These are phyloP conservation scores for Podarcis siculus DNA, from an alignment of 2,797 vertebrate genomes.

Conservation along the genomic window DNA sequence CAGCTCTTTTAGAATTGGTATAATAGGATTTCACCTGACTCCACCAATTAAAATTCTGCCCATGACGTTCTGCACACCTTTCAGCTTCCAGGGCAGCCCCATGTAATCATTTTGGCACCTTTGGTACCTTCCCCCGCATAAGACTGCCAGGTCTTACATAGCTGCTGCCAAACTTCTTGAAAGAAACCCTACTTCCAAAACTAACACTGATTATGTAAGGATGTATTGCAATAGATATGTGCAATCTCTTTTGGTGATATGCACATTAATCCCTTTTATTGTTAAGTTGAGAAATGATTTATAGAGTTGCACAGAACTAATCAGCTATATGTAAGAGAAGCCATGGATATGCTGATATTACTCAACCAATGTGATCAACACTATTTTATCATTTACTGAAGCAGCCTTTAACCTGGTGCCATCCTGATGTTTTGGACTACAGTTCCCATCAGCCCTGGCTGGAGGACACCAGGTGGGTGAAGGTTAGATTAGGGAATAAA, in stretches of 20 bases:
- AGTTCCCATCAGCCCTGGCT: no score
- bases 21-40: no score
- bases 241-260: not conserved
- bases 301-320: not conserved
- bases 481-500: not conserved
- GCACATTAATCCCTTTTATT: not conserved
- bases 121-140: not conserved
- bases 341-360: not conserved
- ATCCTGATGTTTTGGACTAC: no score
- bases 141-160: not conserved
- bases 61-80: no score
- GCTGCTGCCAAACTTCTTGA: not conserved
- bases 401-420: no score
- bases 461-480: not conserved
- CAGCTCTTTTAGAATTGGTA: no score
- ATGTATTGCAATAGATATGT: not conserved
- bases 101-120: no score
- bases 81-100: no score
- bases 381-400: not conserved
- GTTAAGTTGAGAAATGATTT: not conserved
- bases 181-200: not conserved
- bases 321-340: not conserved
- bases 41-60: no score
- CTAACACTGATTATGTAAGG: not conserved
- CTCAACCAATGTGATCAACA: not conserved